Evolutionary conservation across 2,113 vertebrate genomes (phyloP), one percentile per base, ranked within the genome.

Genomic region (Xyrauchen texanus): DNA sequence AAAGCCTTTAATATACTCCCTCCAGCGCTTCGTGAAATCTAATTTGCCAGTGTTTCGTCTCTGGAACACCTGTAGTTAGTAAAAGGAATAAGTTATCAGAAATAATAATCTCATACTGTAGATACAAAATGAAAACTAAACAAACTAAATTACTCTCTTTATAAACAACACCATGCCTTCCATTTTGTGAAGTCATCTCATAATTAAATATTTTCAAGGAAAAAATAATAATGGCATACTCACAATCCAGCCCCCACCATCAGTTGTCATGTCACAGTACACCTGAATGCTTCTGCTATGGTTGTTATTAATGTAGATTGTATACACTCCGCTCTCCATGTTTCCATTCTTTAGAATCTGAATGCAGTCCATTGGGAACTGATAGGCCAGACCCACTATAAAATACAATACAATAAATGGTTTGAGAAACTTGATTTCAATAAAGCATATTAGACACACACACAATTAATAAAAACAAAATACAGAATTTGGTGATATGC

Each of bases 11-110:
- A 93, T 86, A 0, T 97, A 96, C 76, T 93, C 93, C 86, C 89
- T 93, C 96, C 95, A 97, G 53, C 91, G 91, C 77, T 93, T 97
- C 91, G 95, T 95, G 85, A 99, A 99, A 88, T 97, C 95, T 85
- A 96, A 21, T 77, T 92, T 90, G 0, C 96, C 96, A 0, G 79
- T 92, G 82, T 85, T 94, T 47, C 92, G 88, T 60, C 95, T 94
- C 89, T 99, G 97, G 77, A 98, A 93, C 49, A 98, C 89, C 95
- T 97, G 83, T 42, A 64, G 68, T 85, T 34, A 12, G 69, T 3
- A 76, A 42, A 21, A 34, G 16, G 9, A 8, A 46, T 8, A 63
- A 7, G 5, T 11, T 60, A 42, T 72, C 16, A 51, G 46, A 74
- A 6, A 15, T n/a, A 45, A 15, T 16, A 13, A 47, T 21, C 5